phyloP scores from a whole-genome alignment of 2,888 invertebrate species.

The Lymantria monacha region DNA sequence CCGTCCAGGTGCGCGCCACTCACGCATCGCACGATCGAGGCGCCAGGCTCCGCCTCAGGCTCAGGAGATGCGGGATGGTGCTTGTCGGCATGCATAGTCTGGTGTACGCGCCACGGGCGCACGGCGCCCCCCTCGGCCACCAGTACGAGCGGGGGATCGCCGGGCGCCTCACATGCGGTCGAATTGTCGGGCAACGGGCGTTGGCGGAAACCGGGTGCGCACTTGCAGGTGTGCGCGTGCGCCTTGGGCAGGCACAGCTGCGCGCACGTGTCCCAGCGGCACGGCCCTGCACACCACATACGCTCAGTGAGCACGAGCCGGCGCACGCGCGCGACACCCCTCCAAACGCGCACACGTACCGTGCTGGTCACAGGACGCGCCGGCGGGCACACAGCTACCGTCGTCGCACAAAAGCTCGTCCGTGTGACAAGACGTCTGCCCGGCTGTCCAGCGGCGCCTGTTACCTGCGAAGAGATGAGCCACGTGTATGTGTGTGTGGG shows the following conservation, averaged over 20 bases:
- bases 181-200: conserved; percentile 63
- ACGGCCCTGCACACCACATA: conserved; percentile 45
- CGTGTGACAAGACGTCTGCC: conserved; percentile 46
- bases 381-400: conserved; percentile 59
- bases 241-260: conserved; percentile 86
- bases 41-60: conserved; percentile 14
- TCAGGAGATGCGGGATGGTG: no score
- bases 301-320: not conserved
- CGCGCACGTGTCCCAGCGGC: conserved; percentile 89
- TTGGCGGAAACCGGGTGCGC: conserved; percentile 84
- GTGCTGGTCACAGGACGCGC: conserved; percentile 35
- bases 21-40: conserved; percentile 46
- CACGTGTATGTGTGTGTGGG: not conserved
- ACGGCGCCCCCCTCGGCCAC: conserved; percentile 84
- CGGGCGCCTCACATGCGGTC: conserved; percentile 77
- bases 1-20: conserved; percentile 45
- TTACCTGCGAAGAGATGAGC: conserved; percentile 21
- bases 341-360: conserved; percentile 24
- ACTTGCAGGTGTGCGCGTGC: conserved; percentile 75
- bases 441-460: conserved; percentile 33
- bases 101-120: not conserved
- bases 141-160: conserved; percentile 84
- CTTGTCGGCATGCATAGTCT: not conserved
- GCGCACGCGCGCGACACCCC: no score
- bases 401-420: conserved; percentile 52